These are phyloP conservation scores for Chaetodon auriga DNA, from an alignment of 2,113 vertebrate species.

Conservation along the genomic window DNA sequence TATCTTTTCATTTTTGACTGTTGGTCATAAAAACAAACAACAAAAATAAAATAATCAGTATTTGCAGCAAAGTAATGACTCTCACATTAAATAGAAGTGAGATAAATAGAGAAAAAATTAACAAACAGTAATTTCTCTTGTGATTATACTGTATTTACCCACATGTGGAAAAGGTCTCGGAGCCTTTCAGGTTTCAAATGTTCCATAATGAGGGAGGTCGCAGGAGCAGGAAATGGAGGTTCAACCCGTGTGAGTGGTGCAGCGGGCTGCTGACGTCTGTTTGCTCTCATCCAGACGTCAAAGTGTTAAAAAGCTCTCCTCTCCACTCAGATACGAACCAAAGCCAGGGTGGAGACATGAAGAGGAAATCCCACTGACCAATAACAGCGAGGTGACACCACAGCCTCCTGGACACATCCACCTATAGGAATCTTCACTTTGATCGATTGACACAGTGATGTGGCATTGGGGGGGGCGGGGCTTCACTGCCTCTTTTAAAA, in stretches of 20 bases:
- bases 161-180: too few relatives aligned
- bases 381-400: conserved; percentile 57
- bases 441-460: conserved; percentile 30
- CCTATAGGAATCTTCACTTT: conserved; percentile 51
- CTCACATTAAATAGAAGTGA: too few relatives aligned
- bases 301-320: conserved; percentile 4
- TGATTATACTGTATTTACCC: too few relatives aligned
- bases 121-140: too few relatives aligned
- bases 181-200: background rate
- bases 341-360: conserved; percentile 96
- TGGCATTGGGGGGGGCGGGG: conserved; percentile 33
- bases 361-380: conserved; percentile 96
- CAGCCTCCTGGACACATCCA: conserved; percentile 41
- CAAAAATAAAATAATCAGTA: too few relatives aligned
- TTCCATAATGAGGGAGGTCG: background rate
- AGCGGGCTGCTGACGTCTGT: background rate
- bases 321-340: conserved; percentile 93
- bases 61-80: too few relatives aligned
- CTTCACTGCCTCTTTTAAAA: conserved; percentile 45
- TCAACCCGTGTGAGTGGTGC: background rate
- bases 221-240: background rate
- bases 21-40: too few relatives aligned
- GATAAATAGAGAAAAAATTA: too few relatives aligned
- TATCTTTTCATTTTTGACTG: too few relatives aligned
- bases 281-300: background rate